Evolutionary conservation across 2,113 vertebrate species (phyloP), one percentile per base, ranked within the genome.

Genomic region (Paracanthobrama guichenoti): DNA sequence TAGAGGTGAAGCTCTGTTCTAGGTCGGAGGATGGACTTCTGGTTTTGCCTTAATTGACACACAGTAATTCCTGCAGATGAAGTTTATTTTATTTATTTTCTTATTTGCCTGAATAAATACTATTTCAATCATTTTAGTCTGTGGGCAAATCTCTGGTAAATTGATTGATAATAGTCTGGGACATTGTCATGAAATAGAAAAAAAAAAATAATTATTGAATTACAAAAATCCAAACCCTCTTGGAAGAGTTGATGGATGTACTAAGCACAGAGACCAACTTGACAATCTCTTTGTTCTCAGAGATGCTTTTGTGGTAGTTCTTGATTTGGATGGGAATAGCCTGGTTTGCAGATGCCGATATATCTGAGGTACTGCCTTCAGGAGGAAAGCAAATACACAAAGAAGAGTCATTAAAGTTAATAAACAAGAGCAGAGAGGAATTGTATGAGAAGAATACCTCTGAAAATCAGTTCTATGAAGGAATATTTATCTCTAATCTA

Each of bases 201-300:
- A 20, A 55, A 7, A 53, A 18, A n/a, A n/a, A n/a, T n/a, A n/a
- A 55, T 20, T 48, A 48, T n/a, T n/a, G 12, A 48, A 48, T 3
- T 13, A 48, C 22, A 60, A 59, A 60, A 24, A 26, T 35, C 18
- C 46, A 53, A 26, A 99, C 97, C 95, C 96, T 96, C 94, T 95
- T 98, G 55, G 95, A 96, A 42, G 96, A 97, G 88, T 88, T 96
- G 88, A 99, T 95, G 77, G 95, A 93, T 24, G 93, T 95, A 88
- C 96, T 95, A 48, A 99, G 95, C 72, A 98, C 95, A 84, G 97
- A 97, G 20, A 96, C 94, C 88, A 98, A 92, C 88, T 99, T 98
- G 78, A 94, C 91, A 85, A 99, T 97, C 89, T 99, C 97, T 87
- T 98, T 97, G 89, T 97, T 98, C 86, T 98, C 97, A 53, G 95